Evolutionary conservation across 92 coral and sea anemone genomes (phyloP).

Genomic region (Ricordea florida): DNA sequence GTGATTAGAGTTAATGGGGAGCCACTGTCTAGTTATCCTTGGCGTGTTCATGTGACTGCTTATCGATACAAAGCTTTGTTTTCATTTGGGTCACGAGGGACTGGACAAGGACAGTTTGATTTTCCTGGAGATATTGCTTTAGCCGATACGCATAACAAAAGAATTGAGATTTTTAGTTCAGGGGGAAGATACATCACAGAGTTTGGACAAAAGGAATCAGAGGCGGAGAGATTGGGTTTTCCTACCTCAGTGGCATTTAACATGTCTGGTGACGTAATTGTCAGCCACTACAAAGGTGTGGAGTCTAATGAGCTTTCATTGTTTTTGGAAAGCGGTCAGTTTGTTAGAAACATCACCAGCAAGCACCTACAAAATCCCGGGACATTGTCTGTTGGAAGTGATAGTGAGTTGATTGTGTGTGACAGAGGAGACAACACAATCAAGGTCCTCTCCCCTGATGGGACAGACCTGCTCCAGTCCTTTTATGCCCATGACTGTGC

Average conservation of each 20-base stretch:
- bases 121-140: slow-evolving; percentile 17
- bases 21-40: slow-evolving; percentile 49
- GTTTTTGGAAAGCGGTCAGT: neutral
- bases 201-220: neutral
- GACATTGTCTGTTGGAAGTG: neutral
- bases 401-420: neutral
- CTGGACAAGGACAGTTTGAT: neutral
- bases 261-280: neutral
- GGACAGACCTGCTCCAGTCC: no score
- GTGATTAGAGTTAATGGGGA: slow-evolving; percentile 38
- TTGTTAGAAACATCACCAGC: neutral
- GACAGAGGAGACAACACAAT: no score
- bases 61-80: neutral
- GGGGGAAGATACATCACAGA: slow-evolving; percentile 19
- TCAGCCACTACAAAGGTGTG: no score
- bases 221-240: neutral
- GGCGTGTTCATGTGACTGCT: slow-evolving; percentile 23
- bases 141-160: slow-evolving; percentile 45
- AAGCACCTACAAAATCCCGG: neutral
- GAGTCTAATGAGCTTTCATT: neutral
- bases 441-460: no score
- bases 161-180: slow-evolving; percentile 34
- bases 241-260: neutral
- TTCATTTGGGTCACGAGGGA: neutral
- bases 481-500: no score